These are phyloP conservation scores for Dimorphilus gyrociliatus DNA, from an alignment of 2,888 invertebrate genomes.

Conservation along the genomic window DNA sequence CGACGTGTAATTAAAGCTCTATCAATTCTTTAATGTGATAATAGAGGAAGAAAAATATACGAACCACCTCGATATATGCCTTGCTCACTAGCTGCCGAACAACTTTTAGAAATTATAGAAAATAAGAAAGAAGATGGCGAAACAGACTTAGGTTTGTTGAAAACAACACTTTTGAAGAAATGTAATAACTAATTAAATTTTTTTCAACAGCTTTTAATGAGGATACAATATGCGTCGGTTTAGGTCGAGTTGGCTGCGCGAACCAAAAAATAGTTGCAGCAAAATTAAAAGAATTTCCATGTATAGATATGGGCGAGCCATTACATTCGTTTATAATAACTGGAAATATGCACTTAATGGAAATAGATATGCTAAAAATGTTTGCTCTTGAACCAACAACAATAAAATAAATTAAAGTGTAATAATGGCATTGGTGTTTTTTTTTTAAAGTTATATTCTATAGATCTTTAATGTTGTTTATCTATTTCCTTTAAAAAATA, in stretches of 20 bases:
- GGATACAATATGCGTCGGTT: constrained; percentile 58
- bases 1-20: neutral
- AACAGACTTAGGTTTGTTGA: neutral
- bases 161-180: neutral
- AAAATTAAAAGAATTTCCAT: constrained; percentile 56
- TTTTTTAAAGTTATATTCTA: too few species aligned
- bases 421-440: too few species aligned
- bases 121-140: constrained; percentile 14
- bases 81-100: constrained; percentile 65
- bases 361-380: constrained; percentile 58
- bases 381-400: constrained; percentile 29
- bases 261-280: constrained; percentile 54
- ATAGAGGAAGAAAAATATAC: constrained; percentile 62
- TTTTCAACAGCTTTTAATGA: constrained; percentile 30
- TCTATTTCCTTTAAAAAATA: too few species aligned
- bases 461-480: too few species aligned
- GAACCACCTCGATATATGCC: constrained; percentile 87
- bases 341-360: constrained; percentile 73
- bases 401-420: too few species aligned
- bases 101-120: constrained; percentile 58
- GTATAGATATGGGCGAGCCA: constrained; percentile 61
- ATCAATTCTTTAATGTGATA: neutral
- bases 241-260: constrained; percentile 75
- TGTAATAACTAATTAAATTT: constrained; percentile 4
- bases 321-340: constrained; percentile 84